Conservation (phyloP, 2,888 invertebrate genomes). For the Apamea sordens region DNA sequence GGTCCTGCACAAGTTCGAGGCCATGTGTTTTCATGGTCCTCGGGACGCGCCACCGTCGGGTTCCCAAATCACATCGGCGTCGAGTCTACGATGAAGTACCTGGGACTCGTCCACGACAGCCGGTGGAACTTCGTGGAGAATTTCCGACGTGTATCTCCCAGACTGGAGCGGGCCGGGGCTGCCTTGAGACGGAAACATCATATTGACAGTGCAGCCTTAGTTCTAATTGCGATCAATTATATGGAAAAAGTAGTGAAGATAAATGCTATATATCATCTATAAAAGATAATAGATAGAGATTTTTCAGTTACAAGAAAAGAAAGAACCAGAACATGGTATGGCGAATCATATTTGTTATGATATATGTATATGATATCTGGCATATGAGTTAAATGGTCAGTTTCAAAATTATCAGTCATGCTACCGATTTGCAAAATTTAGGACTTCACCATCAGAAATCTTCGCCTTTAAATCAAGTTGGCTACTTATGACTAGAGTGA, state of each 20-base stretch:
- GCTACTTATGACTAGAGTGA: neutral
- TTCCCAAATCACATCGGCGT: no score
- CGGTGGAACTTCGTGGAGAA: no score
- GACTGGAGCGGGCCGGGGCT: no score
- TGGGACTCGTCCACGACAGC: no score
- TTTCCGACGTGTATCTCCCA: no score
- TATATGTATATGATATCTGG: neutral
- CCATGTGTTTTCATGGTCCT: no score
- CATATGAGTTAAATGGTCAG: neutral
- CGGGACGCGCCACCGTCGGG: no score
- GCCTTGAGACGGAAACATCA: no score
- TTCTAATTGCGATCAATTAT: neutral
- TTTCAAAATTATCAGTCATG: neutral
- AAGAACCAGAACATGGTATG: neutral
- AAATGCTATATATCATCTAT: neutral
- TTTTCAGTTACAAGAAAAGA: neutral
- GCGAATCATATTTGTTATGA: neutral
- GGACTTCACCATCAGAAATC: neutral
- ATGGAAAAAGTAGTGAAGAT: neutral
- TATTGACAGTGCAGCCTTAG: neutral
- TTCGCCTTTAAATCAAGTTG: neutral
- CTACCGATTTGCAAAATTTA: neutral
- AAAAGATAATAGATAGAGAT: neutral
- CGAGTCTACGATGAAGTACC: no score
- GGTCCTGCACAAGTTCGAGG: no score